A percentile compares a stretch with the other conserved stretches of the same genome.
These are phyloP conservation scores for Psephotus haematonotus DNA, from an alignment of 2,113 vertebrate species.

Conservation along the genomic window DNA sequence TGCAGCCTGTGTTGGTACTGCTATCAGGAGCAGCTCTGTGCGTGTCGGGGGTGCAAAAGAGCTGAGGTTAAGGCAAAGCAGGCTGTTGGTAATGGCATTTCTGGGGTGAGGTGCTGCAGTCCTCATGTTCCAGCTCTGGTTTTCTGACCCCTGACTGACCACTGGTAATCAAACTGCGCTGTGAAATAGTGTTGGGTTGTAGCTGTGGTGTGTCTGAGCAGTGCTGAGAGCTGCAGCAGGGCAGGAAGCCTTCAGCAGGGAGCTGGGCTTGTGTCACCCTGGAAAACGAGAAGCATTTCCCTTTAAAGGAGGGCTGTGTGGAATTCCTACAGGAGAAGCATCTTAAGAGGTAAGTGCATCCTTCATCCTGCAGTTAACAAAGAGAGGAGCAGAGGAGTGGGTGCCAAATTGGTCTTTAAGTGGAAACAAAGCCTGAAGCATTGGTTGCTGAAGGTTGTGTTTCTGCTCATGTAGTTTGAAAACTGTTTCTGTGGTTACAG, in stretches of 20 bases:
- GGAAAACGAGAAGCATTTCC: not conserved
- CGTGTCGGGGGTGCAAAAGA: fast-evolving
- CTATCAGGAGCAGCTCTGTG: fast-evolving
- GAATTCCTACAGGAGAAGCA: fast-evolving
- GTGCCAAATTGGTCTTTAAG: not conserved
- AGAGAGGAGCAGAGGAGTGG: not conserved
- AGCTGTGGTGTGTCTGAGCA: fast-evolving
- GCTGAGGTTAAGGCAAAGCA: fast-evolving
- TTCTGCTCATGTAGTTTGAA: not conserved
- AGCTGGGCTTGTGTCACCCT: fast-evolving
- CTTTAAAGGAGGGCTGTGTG: not conserved
- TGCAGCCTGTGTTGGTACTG: not conserved
- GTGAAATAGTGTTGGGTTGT: fast-evolving
- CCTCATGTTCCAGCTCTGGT: fast-evolving
- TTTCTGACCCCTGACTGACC: fast-evolving
- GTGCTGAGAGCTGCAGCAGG: not conserved
- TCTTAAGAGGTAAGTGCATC: not conserved
- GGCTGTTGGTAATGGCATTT: fast-evolving
- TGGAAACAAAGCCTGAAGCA: not conserved
- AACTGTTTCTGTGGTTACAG: not conserved
- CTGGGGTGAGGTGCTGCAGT: fast-evolving
- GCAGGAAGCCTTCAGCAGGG: not conserved
- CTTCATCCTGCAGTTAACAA: not conserved
- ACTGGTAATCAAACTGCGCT: not conserved
- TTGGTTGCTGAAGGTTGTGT: not conserved